Base-by-base conservation (phyloP, 2,113 vertebrate genomes). In the Triplophysa dalaica region DNA sequence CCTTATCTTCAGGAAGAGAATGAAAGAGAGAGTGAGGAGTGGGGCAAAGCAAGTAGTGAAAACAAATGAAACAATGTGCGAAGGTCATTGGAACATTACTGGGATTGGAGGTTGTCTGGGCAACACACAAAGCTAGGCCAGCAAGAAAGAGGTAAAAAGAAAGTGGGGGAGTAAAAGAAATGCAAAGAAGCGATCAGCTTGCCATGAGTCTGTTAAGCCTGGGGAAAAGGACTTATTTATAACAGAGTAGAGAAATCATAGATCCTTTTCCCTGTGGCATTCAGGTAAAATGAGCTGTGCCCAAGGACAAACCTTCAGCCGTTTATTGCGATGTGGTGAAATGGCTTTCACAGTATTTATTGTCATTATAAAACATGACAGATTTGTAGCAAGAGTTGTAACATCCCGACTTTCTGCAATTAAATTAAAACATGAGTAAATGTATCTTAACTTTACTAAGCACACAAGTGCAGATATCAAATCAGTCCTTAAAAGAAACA, bases 31-130 rank as follows among this genome's bases (percentile, higher is more conserved):
- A 65, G 33, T 38, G 50, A 24, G 29, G 48, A 72, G 66, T 68
- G 52, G 82, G 78, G 82, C 54, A 84, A 80, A 81, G 38, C 78
- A 54, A 17, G 65, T 43, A 66, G 56, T 81, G 56, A 54, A 73
- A 68, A 81, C 77, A 85, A 85, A 82, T 70, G 75, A 86, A 89
- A 89, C 84, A 89, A 88, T 82, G 56, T 79, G 83, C 86, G 90
- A 91, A 90, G 90, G 90, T 91, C 89, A 87, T 84, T 72, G 78
- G 11, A 82, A 87, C 88, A 79, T 88, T 85, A 88, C 87, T 82
- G 83, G 89, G 87, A 87, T 85, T 83, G 62, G 85, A 84, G 73
- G 91, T 94, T 92, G 86, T 91, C 90, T 63, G 2, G 92, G 88
- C 91, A 79, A 93, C 91, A 77, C 84, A 89, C 88, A 93, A 92